These are phyloP conservation scores for Macrosteles quadrilineatus DNA, from an alignment of 1,140 invertebrate genomes.

Conservation along the genomic window DNA sequence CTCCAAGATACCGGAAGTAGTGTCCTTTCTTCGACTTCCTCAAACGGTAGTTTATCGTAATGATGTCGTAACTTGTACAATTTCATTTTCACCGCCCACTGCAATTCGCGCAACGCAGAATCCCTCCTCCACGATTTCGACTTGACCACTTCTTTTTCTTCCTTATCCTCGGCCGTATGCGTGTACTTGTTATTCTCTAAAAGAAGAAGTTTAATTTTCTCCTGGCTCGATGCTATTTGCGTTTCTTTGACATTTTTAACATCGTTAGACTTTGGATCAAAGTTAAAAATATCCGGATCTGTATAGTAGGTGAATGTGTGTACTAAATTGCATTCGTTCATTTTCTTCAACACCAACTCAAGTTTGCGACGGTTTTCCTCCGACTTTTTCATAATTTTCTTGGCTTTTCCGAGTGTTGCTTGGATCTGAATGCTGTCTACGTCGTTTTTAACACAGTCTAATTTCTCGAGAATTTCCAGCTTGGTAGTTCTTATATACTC, in stretches of 20 bases:
- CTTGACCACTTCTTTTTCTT: not conserved
- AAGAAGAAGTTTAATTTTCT: not conserved
- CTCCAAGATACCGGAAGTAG: not conserved
- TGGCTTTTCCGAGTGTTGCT: not conserved
- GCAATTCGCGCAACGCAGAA: not conserved
- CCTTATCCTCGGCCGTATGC: not conserved
- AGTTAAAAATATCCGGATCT: too few species aligned
- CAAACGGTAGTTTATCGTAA: not conserved
- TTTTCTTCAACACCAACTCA: not conserved
- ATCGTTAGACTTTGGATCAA: too few species aligned
- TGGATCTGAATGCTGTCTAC: not conserved
- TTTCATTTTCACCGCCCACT: not conserved
- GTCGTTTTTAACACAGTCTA: not conserved
- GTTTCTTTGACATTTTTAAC: too few species aligned
- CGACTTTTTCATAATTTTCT: not conserved
- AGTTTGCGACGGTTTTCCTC: conserved; percentile 6
- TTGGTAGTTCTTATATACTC: not conserved
- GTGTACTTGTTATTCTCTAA: conserved; percentile 1
- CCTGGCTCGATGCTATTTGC: not conserved
- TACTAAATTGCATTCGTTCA: not conserved
- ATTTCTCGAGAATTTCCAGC: not conserved
- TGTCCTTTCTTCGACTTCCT: conserved; percentile 1
- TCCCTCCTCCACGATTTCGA: not conserved
- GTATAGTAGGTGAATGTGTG: not conserved
- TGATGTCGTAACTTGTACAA: conserved; percentile 19